phyloP scores from a whole-genome alignment of 2,113 vertebrate genomes.

The Microcebus murinus region DNA sequence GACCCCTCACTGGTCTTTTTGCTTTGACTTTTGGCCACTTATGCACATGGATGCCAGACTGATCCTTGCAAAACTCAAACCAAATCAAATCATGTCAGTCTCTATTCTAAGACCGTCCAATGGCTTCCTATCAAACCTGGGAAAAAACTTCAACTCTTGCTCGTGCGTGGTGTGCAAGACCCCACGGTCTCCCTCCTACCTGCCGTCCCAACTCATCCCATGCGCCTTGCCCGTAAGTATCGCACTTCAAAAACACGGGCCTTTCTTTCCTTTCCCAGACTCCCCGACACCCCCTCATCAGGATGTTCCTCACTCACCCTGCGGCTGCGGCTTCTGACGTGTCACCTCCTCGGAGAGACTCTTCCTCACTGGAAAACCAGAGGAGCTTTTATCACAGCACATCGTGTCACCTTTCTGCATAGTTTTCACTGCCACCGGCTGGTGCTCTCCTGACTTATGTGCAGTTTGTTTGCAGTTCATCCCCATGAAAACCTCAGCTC shows the following conservation, averaged over 20 bases:
- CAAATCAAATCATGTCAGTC: background rate
- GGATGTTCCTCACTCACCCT: fast-evolving
- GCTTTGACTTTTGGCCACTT: background rate
- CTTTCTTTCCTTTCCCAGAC: background rate
- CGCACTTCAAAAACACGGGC: background rate
- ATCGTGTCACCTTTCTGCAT: fast-evolving
- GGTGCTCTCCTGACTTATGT: background rate
- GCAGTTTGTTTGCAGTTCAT: background rate
- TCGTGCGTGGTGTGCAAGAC: background rate
- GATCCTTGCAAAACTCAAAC: background rate
- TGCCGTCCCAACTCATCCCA: background rate
- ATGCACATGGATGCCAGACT: background rate
- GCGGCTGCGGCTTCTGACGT: no score
- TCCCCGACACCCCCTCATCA: background rate
- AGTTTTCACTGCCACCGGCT: fast-evolving
- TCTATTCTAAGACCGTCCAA: background rate
- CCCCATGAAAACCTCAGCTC: background rate
- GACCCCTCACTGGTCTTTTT: background rate
- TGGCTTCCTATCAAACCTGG: background rate
- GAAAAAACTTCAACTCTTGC: background rate
- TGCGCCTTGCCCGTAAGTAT: fast-evolving
- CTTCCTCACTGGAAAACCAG: background rate
- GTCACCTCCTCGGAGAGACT: background rate
- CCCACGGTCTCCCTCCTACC: fast-evolving
- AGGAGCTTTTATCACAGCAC: background rate